A percentile compares a stretch with the other conserved stretches of the same genome.
phyloP scores from a whole-genome alignment of 2,888 invertebrate species.

The Tholera decimalis region DNA sequence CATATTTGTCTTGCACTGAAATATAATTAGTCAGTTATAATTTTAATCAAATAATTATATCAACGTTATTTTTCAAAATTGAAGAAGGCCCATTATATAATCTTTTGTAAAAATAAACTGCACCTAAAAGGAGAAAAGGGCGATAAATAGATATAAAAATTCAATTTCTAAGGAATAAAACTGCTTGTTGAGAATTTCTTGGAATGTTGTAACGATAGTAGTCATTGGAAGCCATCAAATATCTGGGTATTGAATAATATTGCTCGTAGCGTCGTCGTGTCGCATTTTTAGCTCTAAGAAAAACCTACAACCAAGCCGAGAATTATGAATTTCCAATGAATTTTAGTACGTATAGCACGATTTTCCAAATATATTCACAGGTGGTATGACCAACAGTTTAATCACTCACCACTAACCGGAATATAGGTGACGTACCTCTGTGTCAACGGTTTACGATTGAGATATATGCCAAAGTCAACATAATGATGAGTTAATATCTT shows the following conservation, averaged over 20 bases:
- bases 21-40: too few relatives aligned
- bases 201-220: background rate
- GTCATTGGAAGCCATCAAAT: background rate
- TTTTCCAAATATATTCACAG: conserved; percentile 4
- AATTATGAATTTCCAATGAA: too few relatives aligned
- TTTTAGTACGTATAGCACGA: background rate
- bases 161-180: background rate
- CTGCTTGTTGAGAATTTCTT: background rate
- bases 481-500: conserved; percentile 1
- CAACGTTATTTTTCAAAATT: too few relatives aligned
- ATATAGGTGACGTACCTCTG: conserved; percentile 40
- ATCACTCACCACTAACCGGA: conserved; percentile 17
- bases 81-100: too few relatives aligned
- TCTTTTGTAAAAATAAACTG: too few relatives aligned
- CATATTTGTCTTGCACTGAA: too few relatives aligned
- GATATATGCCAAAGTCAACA: conserved; percentile 38
- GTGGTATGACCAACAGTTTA: conserved; percentile 15
- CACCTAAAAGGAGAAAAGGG: too few relatives aligned
- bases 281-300: background rate
- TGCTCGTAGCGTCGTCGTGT: background rate
- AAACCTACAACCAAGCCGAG: background rate
- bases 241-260: conserved; percentile 1
- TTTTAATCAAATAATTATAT: too few relatives aligned
- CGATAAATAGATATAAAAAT: too few relatives aligned
- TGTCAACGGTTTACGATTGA: conserved; percentile 8